A percentile compares a stretch with the other conserved stretches of the same genome.
Evolutionary conservation across 2,113 vertebrate species (phyloP).

Genomic region (Argyrosomus japonicus): DNA sequence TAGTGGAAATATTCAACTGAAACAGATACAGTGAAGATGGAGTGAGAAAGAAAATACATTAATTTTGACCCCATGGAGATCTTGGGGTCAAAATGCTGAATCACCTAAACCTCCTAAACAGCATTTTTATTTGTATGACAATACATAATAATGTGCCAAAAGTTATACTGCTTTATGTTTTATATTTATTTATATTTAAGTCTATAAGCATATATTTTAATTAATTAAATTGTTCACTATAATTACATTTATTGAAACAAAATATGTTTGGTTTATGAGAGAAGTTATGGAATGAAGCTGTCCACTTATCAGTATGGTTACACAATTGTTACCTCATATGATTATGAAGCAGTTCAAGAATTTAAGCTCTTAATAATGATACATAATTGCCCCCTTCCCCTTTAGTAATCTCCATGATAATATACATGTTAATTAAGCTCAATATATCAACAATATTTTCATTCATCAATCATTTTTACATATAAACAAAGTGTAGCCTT

Average conservation of each 20-base stretch:
- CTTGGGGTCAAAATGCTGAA: neutral
- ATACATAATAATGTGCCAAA: neutral
- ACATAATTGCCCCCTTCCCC: neutral
- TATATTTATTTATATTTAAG: neutral
- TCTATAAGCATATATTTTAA: neutral
- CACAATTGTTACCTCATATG: slow-evolving; percentile 2
- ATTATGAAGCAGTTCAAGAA: slow-evolving; percentile 15
- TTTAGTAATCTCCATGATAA: slow-evolving; percentile 21
- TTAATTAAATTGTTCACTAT: neutral
- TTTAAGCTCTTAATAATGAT: slow-evolving; percentile 24
- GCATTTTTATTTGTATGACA: neutral
- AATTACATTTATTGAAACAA: neutral
- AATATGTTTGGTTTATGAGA: neutral
- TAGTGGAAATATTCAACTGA: neutral
- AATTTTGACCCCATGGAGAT: neutral
- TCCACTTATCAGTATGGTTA: neutral
- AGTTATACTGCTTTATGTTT: neutral
- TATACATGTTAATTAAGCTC: slow-evolving; percentile 22
- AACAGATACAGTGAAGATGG: neutral
- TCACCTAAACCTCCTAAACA: neutral
- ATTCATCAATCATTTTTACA: neutral
- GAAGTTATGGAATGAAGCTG: neutral
- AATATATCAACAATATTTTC: neutral
- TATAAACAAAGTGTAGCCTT: slow-evolving; percentile 18
- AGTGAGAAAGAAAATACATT: neutral